Conservation (phyloP, 2,888 invertebrate species). For the Xestia rhomboidea region DNA sequence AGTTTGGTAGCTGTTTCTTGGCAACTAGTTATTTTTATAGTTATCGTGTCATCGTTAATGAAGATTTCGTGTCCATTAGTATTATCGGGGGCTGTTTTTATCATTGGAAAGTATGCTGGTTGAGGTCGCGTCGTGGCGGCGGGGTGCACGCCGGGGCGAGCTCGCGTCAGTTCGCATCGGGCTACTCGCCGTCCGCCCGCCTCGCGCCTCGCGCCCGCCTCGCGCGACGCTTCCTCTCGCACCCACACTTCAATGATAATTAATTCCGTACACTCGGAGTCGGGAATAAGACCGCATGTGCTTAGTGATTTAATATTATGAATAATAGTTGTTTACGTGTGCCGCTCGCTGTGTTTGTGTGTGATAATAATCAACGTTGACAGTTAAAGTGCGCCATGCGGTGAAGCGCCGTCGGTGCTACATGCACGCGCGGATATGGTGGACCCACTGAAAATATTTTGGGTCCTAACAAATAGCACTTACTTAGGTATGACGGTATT, state of each 20-base stretch:
- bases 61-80: slow-evolving; percentile 59
- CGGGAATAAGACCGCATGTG: slow-evolving; percentile 71
- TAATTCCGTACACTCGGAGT: slow-evolving; percentile 69
- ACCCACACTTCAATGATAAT: slow-evolving; percentile 70
- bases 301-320: slow-evolving; percentile 75
- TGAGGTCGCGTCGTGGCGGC: slow-evolving; percentile 80
- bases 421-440: slow-evolving; percentile 92
- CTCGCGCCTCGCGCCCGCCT: slow-evolving; percentile 81
- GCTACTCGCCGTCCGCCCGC: slow-evolving; percentile 82
- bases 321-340: slow-evolving; percentile 69
- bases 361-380: slow-evolving; percentile 77
- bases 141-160: slow-evolving; percentile 82
- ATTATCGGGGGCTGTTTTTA: slow-evolving; percentile 72
- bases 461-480: slow-evolving; percentile 96
- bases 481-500: slow-evolving; percentile 92
- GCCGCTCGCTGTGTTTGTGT: slow-evolving; percentile 67
- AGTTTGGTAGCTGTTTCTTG: slow-evolving; percentile 35
- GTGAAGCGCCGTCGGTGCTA: slow-evolving; percentile 83
- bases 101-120: slow-evolving; percentile 79
- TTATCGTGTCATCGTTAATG: slow-evolving; percentile 56
- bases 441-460: slow-evolving; percentile 95
- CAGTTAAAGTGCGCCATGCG: slow-evolving; percentile 86
- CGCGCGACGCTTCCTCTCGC: slow-evolving; percentile 65
- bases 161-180: slow-evolving; percentile 86
- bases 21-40: slow-evolving; percentile 57